Percentiles rank a stretch among this genome's conserved stretches.
Conservation (phyloP, 1,140 invertebrate species). For the Anoplolepis gracilipes region DNA sequence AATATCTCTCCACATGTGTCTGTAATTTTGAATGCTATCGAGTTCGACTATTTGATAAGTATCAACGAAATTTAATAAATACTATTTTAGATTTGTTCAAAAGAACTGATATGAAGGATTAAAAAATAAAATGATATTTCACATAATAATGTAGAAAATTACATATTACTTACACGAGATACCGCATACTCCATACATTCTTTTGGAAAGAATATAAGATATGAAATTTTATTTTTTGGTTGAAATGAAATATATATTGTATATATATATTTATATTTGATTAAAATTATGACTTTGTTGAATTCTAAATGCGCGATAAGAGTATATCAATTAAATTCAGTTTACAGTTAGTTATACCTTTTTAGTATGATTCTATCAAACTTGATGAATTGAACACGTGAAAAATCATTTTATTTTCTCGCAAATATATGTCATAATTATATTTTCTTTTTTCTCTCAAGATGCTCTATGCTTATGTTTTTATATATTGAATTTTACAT, state of each 20-base stretch:
- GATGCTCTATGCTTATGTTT: conserved; percentile 60
- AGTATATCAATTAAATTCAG: not conserved
- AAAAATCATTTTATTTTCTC: not conserved
- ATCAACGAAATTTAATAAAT: not conserved
- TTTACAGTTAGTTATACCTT: not conserved
- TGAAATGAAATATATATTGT: no score
- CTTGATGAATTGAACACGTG: no score
- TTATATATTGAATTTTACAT: conserved; percentile 56
- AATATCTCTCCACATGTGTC: conserved; percentile 1
- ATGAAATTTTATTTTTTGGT: not conserved
- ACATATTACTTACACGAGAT: not conserved
- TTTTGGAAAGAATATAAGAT: not conserved
- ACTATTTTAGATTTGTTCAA: not conserved
- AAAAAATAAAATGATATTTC: not conserved
- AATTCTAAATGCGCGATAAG: not conserved
- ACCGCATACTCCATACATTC: not conserved
- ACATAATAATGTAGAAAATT: not conserved
- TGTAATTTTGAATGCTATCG: not conserved
- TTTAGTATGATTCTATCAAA: not conserved
- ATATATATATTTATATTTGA: not conserved
- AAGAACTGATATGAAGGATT: not conserved
- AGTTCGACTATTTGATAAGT: not conserved
- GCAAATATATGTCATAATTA: not conserved
- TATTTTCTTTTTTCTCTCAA: not conserved
- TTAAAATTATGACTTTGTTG: not conserved